Evolutionary conservation across 2,113 vertebrate species (phyloP).

Genomic region (Vulpes lagopus): DNA sequence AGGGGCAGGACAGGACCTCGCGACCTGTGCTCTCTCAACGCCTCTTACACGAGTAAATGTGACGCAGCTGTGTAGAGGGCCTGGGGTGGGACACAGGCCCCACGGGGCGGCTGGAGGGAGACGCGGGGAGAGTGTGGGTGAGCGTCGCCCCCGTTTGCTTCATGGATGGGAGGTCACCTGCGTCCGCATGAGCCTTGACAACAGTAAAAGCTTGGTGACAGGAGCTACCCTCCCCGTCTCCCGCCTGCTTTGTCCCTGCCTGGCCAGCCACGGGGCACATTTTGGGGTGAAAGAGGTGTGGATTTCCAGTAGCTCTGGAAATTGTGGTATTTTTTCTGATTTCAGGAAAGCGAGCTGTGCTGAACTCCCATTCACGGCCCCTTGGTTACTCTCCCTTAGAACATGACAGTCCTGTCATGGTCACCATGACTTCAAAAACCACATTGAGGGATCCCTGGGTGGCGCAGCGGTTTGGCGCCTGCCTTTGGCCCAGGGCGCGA

Average conservation of each 20-base stretch:
- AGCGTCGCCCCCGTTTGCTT: neutral
- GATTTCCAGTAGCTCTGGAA: neutral
- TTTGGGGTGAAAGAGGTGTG: neutral
- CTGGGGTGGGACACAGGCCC: neutral
- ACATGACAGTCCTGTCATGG: neutral
- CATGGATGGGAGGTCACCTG: neutral
- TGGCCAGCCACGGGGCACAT: neutral
- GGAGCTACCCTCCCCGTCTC: neutral
- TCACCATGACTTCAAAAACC: constrained; percentile 5
- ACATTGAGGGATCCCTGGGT: too few relatives aligned
- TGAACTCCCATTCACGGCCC: neutral
- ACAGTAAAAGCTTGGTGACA: neutral
- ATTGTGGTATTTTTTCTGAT: constrained; percentile 21
- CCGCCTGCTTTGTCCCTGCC: neutral
- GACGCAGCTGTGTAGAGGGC: neutral
- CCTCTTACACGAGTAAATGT: neutral
- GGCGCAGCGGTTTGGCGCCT: too few relatives aligned
- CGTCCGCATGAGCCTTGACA: neutral
- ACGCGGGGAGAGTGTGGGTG: neutral
- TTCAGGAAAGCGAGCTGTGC: neutral
- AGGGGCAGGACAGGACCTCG: neutral
- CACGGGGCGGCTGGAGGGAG: neutral
- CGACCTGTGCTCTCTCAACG: neutral
- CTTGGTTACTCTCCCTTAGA: neutral
- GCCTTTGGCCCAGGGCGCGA: too few relatives aligned